Conservation (phyloP, 2,113 vertebrate genomes). For the Salvelinus fontinalis region DNA sequence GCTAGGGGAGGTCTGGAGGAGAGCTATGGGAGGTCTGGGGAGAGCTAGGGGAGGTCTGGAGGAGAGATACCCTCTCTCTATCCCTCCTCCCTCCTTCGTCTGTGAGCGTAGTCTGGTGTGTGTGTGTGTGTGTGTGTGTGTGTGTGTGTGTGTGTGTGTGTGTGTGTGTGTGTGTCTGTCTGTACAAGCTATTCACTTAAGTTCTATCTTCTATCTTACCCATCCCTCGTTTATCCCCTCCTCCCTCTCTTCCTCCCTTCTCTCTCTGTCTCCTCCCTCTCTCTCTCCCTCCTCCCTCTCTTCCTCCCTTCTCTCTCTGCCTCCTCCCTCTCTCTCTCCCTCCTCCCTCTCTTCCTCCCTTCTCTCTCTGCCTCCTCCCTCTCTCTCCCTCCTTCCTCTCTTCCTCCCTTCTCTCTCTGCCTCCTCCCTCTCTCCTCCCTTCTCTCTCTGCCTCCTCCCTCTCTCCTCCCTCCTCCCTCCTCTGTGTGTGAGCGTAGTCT, state of each 20-base stretch:
- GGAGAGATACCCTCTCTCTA: no score
- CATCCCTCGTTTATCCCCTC: conserved; percentile 32
- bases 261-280: no score
- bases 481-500: conserved; percentile 66
- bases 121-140: not conserved
- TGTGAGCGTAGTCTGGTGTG: no score
- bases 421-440: conserved; percentile 58
- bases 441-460: conserved; percentile 46
- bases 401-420: no score
- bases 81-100: no score
- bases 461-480: conserved; percentile 22
- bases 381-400: conserved; percentile 49
- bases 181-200: not conserved
- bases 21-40: no score
- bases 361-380: conserved; percentile 8
- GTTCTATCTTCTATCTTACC: not conserved
- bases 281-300: conserved; percentile 49
- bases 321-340: conserved; percentile 35
- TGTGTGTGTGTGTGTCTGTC: not conserved
- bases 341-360: not conserved
- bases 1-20: not conserved
- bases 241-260: conserved; percentile 27
- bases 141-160: not conserved
- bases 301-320: conserved; percentile 37
- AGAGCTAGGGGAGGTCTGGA: no score